phyloP scores from a whole-genome alignment of 1,140 invertebrate genomes.

The Mya arenaria region DNA sequence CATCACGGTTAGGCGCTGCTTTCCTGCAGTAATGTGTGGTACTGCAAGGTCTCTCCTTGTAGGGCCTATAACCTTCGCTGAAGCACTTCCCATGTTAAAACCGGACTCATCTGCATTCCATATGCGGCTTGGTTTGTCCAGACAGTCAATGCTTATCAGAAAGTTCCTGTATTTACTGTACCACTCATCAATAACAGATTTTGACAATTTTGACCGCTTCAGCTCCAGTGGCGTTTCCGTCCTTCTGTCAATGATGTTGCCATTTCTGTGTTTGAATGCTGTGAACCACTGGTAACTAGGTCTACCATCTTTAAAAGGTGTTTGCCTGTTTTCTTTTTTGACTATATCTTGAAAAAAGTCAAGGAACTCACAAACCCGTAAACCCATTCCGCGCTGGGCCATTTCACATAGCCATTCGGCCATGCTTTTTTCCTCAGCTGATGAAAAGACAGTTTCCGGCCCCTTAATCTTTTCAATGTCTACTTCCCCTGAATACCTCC shows the following conservation, averaged over 20 bases:
- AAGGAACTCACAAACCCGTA: slow-evolving; percentile 48
- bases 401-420: slow-evolving; percentile 55
- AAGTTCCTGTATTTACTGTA: slow-evolving; percentile 19
- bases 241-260: not conserved
- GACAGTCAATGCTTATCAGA: not conserved
- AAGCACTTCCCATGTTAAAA: slow-evolving; percentile 33
- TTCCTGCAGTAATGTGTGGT: slow-evolving; percentile 32
- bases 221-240: not conserved
- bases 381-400: slow-evolving; percentile 55
- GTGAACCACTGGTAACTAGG: slow-evolving; percentile 29
- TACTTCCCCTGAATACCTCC: slow-evolving; percentile 29
- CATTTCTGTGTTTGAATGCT: slow-evolving; percentile 23
- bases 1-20: slow-evolving; percentile 41
- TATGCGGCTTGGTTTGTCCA: slow-evolving; percentile 26
- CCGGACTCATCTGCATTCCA: too few species aligned
- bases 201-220: not conserved
- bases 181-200: not conserved
- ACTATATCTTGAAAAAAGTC: slow-evolving; percentile 49
- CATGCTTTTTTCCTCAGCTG: slow-evolving; percentile 48
- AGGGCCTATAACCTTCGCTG: slow-evolving; percentile 36
- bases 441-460: slow-evolving; percentile 29
- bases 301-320: slow-evolving; percentile 35
- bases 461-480: slow-evolving; percentile 42
- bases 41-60: slow-evolving; percentile 2
- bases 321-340: slow-evolving; percentile 41